Percentiles rank a stretch among this genome's conserved stretches.
Evolutionary conservation across 2,797 vertebrate genomes (phyloP).

Genomic region (Chelidonichthys spinosus): DNA sequence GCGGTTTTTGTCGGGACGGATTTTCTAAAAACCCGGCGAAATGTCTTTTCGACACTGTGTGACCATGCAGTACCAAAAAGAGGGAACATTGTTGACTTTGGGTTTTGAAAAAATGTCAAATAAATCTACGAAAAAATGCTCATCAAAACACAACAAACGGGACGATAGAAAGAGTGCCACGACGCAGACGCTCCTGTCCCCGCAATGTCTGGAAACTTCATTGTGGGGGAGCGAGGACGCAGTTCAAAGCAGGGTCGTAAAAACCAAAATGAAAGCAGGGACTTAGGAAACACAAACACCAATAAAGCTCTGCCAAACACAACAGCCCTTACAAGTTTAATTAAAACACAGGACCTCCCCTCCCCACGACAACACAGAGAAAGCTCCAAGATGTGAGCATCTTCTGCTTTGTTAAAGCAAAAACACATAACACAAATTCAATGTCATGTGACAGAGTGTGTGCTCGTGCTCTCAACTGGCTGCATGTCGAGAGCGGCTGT

Average conservation of each 20-base stretch:
- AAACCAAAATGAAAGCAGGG: constrained; percentile 77
- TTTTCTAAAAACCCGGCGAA: not conserved
- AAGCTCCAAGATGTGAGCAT: not conserved
- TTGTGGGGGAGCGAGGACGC: constrained; percentile 55
- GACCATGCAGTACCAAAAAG: constrained; percentile 4
- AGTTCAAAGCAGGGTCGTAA: constrained; percentile 79
- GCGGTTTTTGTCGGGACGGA: not conserved
- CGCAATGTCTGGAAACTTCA: constrained; percentile 73
- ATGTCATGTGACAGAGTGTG: not conserved
- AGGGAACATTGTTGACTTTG: not conserved
- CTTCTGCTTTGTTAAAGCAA: constrained; percentile 12
- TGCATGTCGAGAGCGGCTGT: constrained; percentile 15
- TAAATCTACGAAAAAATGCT: constrained; percentile 32
- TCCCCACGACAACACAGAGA: constrained; percentile 31
- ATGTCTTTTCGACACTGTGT: not conserved
- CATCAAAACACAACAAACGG: constrained; percentile 15
- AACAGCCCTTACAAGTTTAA: constrained; percentile 73
- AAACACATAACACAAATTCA: not conserved
- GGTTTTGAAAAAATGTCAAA: constrained; percentile 13
- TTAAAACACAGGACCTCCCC: constrained; percentile 60
- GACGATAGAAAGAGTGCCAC: constrained; percentile 17
- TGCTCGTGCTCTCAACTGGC: not conserved
- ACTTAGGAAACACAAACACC: constrained; percentile 78
- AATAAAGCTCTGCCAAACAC: constrained; percentile 70
- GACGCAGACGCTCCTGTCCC: constrained; percentile 41